Base-by-base conservation (phyloP, 92 coral and sea anemone genomes). In the Metridium senile region DNA sequence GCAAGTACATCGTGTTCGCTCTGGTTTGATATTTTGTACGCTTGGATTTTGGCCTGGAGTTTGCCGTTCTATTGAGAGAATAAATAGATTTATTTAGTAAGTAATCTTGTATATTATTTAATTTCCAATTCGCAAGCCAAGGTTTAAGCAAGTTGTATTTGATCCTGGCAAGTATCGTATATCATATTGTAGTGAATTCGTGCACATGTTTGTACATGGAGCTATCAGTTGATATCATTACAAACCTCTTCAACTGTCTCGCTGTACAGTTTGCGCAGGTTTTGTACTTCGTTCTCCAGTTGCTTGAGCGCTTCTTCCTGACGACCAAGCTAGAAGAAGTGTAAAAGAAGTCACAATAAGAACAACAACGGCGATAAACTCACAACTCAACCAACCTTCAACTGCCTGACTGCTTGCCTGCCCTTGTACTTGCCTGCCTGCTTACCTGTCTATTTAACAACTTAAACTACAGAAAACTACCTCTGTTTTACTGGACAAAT, bases 1-100 rank as follows among this genome's bases (percentile, higher is more conserved):
- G 99, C 85, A 0, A 95, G 74, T 31, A 93, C 97, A 30, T 89
- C 97, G 75, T 95, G 95, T 61, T 95, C 99, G 78, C 97, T 93
- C 89, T 95, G 99, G 11, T 91, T 88, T 16, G 99, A 95, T 68
- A 95, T 85, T 66, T 93, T 90, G 87, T 92, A 93, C 1, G 99
- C 97, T 73, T 95, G 97, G 70, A 93, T 85, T 27, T 93, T 91
- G 18, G 97, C 91, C 74, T 95, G 98, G 22, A 95, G 94, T 49
- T 97, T 90, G 53, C 97, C 99, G 76, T 89, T 95, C 99, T 95
- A 78, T 6, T 53, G 54, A 35, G 27, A 30, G 52, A 77, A 66
- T 6, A 63, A 59, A 26, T 59, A 19, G 30, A 75, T 10, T 16
- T 63, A 22, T 0, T 19, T 6, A 66, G 2, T 68, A 58, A 52